Evolutionary conservation across 2,113 vertebrate genomes (phyloP).

Genomic region (Chlorodrepanis virens): DNA sequence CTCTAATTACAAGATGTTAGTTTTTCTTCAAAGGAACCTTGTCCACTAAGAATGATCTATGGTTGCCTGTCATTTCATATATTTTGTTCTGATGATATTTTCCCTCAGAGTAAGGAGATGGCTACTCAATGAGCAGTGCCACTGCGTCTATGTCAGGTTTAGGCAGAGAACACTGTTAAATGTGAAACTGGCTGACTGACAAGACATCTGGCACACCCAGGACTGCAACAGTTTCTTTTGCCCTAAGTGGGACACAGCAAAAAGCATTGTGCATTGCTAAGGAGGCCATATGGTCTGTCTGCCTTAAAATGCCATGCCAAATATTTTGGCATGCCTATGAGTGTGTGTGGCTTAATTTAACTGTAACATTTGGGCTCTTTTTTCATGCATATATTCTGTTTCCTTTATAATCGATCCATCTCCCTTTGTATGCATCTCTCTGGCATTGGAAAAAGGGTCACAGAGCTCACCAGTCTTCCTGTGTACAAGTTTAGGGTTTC

Average conservation of each 20-base stretch:
- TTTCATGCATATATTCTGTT: not conserved
- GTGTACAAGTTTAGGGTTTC: not conserved
- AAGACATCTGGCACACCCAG: conserved; percentile 39
- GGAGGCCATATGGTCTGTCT: conserved; percentile 41
- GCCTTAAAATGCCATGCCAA: conserved; percentile 19
- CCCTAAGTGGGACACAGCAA: not conserved
- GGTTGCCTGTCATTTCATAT: not conserved
- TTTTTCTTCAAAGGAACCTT: not conserved
- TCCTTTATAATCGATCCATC: not conserved
- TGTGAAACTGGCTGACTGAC: not conserved
- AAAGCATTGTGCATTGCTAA: conserved; percentile 3
- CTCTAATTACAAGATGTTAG: not conserved
- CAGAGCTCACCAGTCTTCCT: not conserved
- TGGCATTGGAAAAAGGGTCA: not conserved
- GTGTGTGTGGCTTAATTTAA: not conserved
- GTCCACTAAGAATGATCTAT: not conserved
- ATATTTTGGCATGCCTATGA: not conserved
- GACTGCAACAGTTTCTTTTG: not conserved
- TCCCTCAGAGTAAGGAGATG: not conserved
- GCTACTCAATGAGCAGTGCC: not conserved
- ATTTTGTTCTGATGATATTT: not conserved
- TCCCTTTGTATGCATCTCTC: not conserved
- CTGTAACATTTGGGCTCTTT: not conserved
- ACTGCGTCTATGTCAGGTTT: not conserved
- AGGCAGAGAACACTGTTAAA: not conserved